These are phyloP conservation scores for Hydraecia micacea DNA, from an alignment of 2,888 invertebrate genomes.

Conservation along the genomic window DNA sequence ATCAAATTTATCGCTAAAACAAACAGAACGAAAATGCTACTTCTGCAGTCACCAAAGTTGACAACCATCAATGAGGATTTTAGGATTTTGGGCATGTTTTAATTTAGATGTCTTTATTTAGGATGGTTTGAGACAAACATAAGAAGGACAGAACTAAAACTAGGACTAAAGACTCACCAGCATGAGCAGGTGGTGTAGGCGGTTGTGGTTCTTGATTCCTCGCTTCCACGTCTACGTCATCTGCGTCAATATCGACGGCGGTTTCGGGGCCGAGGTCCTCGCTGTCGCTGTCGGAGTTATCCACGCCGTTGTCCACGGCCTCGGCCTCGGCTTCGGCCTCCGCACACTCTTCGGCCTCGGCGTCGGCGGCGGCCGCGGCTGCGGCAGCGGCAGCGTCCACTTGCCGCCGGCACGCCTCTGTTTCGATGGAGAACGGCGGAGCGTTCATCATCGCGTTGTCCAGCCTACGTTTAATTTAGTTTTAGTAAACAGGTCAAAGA, in stretches of 20 bases:
- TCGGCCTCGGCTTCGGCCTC: slow-evolving; percentile 69
- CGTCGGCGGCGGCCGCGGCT: slow-evolving; percentile 70
- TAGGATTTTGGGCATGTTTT: background rate
- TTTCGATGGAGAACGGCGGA: slow-evolving; percentile 85
- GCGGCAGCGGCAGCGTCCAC: slow-evolving; percentile 76
- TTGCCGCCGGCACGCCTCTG: slow-evolving; percentile 82
- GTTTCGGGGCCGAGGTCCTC: slow-evolving; percentile 94
- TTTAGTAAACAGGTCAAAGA: background rate
- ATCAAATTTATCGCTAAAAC: background rate
- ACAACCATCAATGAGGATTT: background rate
- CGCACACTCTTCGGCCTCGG: slow-evolving; percentile 78
- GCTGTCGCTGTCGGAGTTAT: slow-evolving; percentile 90
- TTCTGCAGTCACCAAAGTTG: background rate
- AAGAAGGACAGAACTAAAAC: background rate
- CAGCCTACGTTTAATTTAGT: slow-evolving; percentile 77
- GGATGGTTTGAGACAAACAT: background rate
- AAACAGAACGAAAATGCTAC: background rate
- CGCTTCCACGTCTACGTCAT: slow-evolving; percentile 88
- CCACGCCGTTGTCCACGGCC: slow-evolving; percentile 81
- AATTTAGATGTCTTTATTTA: background rate
- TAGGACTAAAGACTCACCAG: slow-evolving; percentile 80
- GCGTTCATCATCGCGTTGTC: slow-evolving; percentile 88
- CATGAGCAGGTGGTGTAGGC: slow-evolving; percentile 91
- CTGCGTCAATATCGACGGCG: slow-evolving; percentile 94
- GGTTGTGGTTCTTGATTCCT: slow-evolving; percentile 86